Percentiles rank a stretch among this genome's conserved stretches.
Conservation (phyloP, 2,113 vertebrate genomes). For the Bos taurus region ARS-UCD2.0 NC_037337.1:7063501-7064000, state of each 20-base stretch:
- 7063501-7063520: not conserved
- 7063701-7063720: not conserved
- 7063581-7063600: not conserved
- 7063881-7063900: not conserved
- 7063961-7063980: not conserved
- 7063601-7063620: not conserved
- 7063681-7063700: not conserved
- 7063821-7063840: not conserved
- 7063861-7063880: not conserved
- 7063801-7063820: not conserved
- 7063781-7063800: not conserved
- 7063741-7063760: not conserved
- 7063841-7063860: accelerated
- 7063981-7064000: not conserved
- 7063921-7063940: not conserved
- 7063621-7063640: not conserved
- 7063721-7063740: not conserved
- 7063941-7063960: not conserved
- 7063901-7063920: not conserved
- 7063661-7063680: not conserved
- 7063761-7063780: not conserved
- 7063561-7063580: not conserved
- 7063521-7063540: not conserved
- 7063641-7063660: not conserved
- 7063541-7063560: not conserved